Percentiles rank a stretch among this genome's conserved stretches.
Conservation (phyloP, 2,888 invertebrate species). For the Zygogramma bicolorata region DNA sequence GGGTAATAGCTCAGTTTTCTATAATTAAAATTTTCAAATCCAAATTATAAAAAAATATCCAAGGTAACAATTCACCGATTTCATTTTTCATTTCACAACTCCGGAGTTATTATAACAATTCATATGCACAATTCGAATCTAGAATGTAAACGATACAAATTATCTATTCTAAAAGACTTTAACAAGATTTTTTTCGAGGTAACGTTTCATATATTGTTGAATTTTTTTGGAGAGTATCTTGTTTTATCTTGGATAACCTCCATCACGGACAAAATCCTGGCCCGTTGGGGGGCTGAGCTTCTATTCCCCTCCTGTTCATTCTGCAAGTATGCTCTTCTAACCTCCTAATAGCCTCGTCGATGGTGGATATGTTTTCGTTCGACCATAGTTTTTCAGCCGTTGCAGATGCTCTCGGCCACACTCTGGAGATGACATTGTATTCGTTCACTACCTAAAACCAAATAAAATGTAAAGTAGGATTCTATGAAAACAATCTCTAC, state of each 20-base stretch:
- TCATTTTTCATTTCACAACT: too few relatives aligned
- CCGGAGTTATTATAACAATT: too few relatives aligned
- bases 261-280: slow-evolving; percentile 73
- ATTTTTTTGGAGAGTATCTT: too few relatives aligned
- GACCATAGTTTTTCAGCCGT: slow-evolving; percentile 91
- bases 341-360: slow-evolving; percentile 69
- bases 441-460: slow-evolving; percentile 75
- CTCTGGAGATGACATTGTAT: slow-evolving; percentile 71
- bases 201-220: too few relatives aligned
- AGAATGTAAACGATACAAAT: background rate
- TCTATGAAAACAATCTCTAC: too few relatives aligned
- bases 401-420: slow-evolving; percentile 90
- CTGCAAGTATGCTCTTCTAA: slow-evolving; percentile 81
- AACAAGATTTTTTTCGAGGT: too few relatives aligned
- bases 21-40: too few relatives aligned
- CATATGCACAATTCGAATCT: too few relatives aligned
- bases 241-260: background rate
- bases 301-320: slow-evolving; percentile 76
- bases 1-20: too few relatives aligned
- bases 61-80: too few relatives aligned
- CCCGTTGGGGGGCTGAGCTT: slow-evolving; percentile 77
- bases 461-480: background rate
- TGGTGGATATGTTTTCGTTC: slow-evolving; percentile 32
- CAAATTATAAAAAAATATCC: too few relatives aligned
- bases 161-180: too few relatives aligned